Percentiles rank a stretch among this genome's conserved stretches.
Evolutionary conservation across 1,140 invertebrate genomes (phyloP).

Genomic region (Spodoptera frugiperda): DNA sequence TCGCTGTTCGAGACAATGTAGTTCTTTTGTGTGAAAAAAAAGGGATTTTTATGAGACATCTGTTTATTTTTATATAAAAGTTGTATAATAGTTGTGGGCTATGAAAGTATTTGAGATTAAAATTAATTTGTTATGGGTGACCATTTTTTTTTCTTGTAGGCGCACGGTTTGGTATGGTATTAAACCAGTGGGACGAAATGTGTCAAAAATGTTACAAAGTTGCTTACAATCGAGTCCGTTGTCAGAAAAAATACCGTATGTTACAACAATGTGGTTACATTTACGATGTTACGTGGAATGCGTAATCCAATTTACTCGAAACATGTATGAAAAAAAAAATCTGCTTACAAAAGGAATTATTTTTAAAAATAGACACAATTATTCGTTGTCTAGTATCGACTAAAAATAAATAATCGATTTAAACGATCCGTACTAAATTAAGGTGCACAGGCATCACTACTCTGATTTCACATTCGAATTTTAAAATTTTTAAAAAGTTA

Average conservation of each 20-base stretch:
- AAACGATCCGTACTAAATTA: constrained; percentile 31
- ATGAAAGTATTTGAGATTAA: too few species aligned
- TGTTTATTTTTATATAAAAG: not conserved
- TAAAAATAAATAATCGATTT: constrained; percentile 44
- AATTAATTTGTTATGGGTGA: too few species aligned
- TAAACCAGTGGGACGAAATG: not conserved
- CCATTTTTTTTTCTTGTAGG: too few species aligned
- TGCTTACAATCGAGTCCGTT: not conserved
- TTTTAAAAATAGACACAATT: constrained; percentile 25
- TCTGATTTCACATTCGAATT: constrained; percentile 22
- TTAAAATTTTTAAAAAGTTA: constrained; percentile 28
- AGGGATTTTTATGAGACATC: not conserved
- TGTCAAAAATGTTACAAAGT: not conserved
- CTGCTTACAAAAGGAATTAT: not conserved
- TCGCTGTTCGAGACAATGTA: constrained; percentile 11
- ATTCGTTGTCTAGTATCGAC: constrained; percentile 17
- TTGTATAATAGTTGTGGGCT: not conserved
- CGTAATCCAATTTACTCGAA: constrained; percentile 18
- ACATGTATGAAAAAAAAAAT: not conserved
- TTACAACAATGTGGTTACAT: constrained; percentile 18
- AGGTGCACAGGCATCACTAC: constrained; percentile 2
- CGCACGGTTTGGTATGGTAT: not conserved
- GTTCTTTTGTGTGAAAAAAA: not conserved
- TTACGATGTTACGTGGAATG: constrained; percentile 32
- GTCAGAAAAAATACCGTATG: constrained; percentile 12